Base-by-base conservation (phyloP, 2,113 vertebrate species). In the Phasianus colchicus region DNA sequence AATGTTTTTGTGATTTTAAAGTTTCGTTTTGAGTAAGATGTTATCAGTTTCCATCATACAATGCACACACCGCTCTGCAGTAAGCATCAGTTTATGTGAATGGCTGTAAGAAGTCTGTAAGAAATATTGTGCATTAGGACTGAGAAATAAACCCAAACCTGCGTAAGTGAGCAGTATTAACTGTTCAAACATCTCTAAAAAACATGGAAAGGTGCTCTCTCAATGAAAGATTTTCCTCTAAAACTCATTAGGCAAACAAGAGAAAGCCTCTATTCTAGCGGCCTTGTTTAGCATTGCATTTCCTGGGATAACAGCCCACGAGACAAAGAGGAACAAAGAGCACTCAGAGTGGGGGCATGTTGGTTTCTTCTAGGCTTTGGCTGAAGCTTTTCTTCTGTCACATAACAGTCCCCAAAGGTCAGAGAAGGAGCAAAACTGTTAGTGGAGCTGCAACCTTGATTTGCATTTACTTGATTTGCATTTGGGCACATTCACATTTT, bases 331-430 rank as follows among this genome's bases (percentile, higher is more conserved):
- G 57, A 86, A 93, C 61, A 95, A 86, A 81, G 80, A 83, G 24
- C 57, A 88, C 34, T 87, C 78, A 72, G 30, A 93, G 55, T 27
- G 86, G 84, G 91, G 95, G 90, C 74, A 89, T 2, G 34, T 78
- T 93, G 90, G 66, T 70, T 95, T 94, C 84, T 73, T 54, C 58
- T 76, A 54, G 34, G 75, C 29, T 92, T 83, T 50, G 84, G 50
- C 54, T 70, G 30, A 85, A 90, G 42, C 87, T 64, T 38, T 84
- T 83, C 73, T 92, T 70, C 34, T 87, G 63, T 24, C 54, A 76
- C 36, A 30, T 17, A 93, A 73, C 4, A 2, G 30, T 67, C 64
- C 76, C 78, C 60, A 83, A 92, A 94, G 89, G 74, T 87, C 90
- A 90, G 50, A 90, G 63, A 13, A 9, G 2, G n/a, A 84, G 22